Evolutionary conservation across 2,888 invertebrate species (phyloP).

Genomic region (Mellilla xanthometata): DNA sequence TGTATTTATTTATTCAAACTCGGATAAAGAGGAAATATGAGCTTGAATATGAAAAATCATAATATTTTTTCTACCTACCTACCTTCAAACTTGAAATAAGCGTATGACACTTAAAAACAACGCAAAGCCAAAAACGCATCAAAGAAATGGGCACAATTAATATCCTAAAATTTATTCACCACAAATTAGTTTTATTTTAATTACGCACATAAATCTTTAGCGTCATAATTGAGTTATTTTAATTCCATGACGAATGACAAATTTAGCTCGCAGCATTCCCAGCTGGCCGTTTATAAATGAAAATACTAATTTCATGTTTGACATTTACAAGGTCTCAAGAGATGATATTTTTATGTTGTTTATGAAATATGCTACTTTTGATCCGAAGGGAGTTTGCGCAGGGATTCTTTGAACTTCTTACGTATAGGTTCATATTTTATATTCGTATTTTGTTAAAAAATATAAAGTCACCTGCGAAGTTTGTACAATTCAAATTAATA

Average conservation of each 20-base stretch:
- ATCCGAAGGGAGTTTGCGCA: background rate
- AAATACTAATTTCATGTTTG: constrained; percentile 20
- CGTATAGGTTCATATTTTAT: background rate
- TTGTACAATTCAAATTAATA: background rate
- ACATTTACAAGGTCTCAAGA: constrained; percentile 19
- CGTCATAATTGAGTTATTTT: constrained; percentile 17
- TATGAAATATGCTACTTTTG: constrained; percentile 3
- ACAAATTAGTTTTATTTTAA: constrained; percentile 2
- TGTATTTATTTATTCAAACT: too few species aligned
- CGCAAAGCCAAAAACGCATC: too few species aligned
- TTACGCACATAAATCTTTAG: constrained; percentile 1
- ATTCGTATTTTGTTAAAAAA: too few species aligned
- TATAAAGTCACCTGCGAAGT: too few species aligned
- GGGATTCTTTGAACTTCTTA: background rate
- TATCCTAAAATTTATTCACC: background rate
- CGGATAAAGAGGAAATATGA: too few species aligned
- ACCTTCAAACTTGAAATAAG: too few species aligned
- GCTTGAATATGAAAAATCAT: too few species aligned
- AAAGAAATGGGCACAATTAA: too few species aligned
- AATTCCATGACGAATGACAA: constrained; percentile 16
- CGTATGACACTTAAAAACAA: too few species aligned
- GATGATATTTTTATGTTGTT: constrained; percentile 7
- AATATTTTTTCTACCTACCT: too few species aligned
- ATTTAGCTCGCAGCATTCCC: constrained; percentile 15
- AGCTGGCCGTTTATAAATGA: constrained; percentile 21